These are phyloP conservation scores for Diadumene lineata DNA, from an alignment of 92 coral and sea anemone species.

Conservation along the genomic window DNA sequence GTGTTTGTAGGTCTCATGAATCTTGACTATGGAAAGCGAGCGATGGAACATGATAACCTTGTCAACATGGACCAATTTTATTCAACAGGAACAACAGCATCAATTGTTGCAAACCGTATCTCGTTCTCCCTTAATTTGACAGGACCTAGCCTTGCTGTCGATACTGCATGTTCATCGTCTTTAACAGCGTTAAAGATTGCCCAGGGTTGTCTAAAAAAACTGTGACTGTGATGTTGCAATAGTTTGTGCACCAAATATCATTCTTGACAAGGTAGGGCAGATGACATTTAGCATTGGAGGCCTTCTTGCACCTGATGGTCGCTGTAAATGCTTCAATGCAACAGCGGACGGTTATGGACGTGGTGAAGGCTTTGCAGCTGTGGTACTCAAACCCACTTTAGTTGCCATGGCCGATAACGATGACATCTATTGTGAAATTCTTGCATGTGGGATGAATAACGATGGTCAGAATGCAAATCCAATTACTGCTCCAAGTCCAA, in stretches of 20 bases:
- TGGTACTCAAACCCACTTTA: conserved; percentile 56
- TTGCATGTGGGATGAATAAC: conserved; percentile 85
- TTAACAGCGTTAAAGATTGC: conserved; percentile 77
- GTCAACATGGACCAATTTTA: conserved; percentile 67
- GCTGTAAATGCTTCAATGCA: conserved; percentile 80
- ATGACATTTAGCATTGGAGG: conserved; percentile 61
- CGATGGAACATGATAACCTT: conserved; percentile 29
- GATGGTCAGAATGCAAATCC: conserved; percentile 87
- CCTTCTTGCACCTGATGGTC: conserved; percentile 86
- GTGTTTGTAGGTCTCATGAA: conserved; percentile 83
- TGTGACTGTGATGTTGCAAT: conserved; percentile 77
- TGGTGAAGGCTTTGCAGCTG: conserved; percentile 90
- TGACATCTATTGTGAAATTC: conserved; percentile 66
- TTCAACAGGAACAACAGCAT: conserved; percentile 60
- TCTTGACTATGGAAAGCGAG: conserved; percentile 42
- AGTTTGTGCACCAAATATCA: conserved; percentile 76
- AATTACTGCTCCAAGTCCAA: conserved; percentile 81
- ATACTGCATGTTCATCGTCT: conserved; percentile 90
- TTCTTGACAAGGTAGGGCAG: conserved; percentile 36
- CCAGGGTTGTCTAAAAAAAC: conserved; percentile 35
- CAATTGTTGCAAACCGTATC: conserved; percentile 73
- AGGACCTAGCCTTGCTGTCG: conserved; percentile 84
- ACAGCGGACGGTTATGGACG: conserved; percentile 91
- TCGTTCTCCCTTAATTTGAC: conserved; percentile 74
- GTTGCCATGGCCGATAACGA: conserved; percentile 54